A percentile compares a stretch with the other conserved stretches of the same genome.
phyloP scores from a whole-genome alignment of 2,113 vertebrate genomes.

The Erythrolamprus reginae region DNA sequence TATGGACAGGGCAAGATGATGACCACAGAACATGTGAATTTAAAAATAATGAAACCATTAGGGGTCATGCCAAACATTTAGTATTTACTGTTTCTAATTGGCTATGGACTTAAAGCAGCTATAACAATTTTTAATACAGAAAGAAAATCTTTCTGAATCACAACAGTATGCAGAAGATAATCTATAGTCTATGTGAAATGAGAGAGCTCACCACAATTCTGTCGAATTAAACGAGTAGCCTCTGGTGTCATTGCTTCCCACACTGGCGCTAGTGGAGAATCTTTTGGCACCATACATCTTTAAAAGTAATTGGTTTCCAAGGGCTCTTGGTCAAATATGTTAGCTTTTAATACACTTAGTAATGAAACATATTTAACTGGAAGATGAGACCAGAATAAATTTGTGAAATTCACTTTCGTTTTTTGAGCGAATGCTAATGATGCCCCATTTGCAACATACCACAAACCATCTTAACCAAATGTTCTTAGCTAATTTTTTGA shows the following conservation, averaged over 20 bases:
- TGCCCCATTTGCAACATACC: not conserved
- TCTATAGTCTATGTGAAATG: not conserved
- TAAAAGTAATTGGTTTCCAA: not conserved
- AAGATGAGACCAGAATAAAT: not conserved
- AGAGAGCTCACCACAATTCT: not conserved
- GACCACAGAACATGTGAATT: conserved; percentile 5
- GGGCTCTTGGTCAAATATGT: not conserved
- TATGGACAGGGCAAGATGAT: not conserved
- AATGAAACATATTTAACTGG: not conserved
- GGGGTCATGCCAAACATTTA: not conserved
- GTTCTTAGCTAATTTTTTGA: not conserved
- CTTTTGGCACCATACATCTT: not conserved
- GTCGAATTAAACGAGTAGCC: conserved; percentile 5
- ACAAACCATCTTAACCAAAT: not conserved
- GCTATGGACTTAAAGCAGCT: not conserved
- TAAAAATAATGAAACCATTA: not conserved
- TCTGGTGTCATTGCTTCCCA: fast-evolving
- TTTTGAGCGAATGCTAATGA: not conserved
- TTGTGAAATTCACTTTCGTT: not conserved
- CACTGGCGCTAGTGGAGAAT: fast-evolving
- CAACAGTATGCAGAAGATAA: not conserved
- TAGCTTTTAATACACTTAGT: not conserved
- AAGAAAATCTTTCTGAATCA: not conserved
- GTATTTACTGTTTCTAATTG: conserved; percentile 26
- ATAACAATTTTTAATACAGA: not conserved